Percentiles rank a stretch among this genome's conserved stretches.
phyloP scores from a whole-genome alignment of 1,140 invertebrate genomes.

The Apis laboriosa region DNA sequence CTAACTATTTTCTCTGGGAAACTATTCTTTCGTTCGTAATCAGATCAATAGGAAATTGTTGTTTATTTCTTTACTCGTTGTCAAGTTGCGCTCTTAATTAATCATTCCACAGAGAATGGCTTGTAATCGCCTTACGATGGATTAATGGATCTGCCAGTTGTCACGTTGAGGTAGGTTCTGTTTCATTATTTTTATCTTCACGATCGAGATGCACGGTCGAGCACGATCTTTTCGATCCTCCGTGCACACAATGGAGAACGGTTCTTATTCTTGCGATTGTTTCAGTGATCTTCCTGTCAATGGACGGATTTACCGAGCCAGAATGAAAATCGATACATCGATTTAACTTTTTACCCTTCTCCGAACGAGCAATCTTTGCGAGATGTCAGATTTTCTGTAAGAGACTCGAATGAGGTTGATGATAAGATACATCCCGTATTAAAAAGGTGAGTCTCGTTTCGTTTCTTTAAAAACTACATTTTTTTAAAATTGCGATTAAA shows the following conservation, averaged over 20 bases:
- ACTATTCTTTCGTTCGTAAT: background rate
- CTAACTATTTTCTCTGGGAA: background rate
- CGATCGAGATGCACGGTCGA: background rate
- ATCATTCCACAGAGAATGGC: slow-evolving; percentile 36
- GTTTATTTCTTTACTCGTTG: slow-evolving; percentile 25
- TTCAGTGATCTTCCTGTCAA: slow-evolving; percentile 35
- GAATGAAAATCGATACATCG: slow-evolving; percentile 44
- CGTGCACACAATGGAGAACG: slow-evolving; percentile 34
- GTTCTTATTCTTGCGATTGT: background rate
- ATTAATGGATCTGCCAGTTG: slow-evolving; percentile 61
- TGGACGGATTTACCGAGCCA: slow-evolving; percentile 60
- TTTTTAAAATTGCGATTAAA: background rate
- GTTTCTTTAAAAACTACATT: background rate
- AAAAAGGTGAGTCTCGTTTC: slow-evolving; percentile 62
- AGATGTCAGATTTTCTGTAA: slow-evolving; percentile 70
- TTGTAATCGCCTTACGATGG: slow-evolving; percentile 71
- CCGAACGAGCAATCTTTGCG: slow-evolving; percentile 67
- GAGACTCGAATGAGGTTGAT: slow-evolving; percentile 52
- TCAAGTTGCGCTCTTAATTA: slow-evolving; percentile 50
- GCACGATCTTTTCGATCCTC: background rate
- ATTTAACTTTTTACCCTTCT: slow-evolving; percentile 46
- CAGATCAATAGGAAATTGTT: slow-evolving; percentile 14
- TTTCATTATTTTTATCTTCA: slow-evolving; percentile 40
- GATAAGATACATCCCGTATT: slow-evolving; percentile 28
- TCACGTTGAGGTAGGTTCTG: slow-evolving; percentile 22